Evolutionary conservation across 2,888 invertebrate species (phyloP).

Genomic region (Hydriomena furcata): DNA sequence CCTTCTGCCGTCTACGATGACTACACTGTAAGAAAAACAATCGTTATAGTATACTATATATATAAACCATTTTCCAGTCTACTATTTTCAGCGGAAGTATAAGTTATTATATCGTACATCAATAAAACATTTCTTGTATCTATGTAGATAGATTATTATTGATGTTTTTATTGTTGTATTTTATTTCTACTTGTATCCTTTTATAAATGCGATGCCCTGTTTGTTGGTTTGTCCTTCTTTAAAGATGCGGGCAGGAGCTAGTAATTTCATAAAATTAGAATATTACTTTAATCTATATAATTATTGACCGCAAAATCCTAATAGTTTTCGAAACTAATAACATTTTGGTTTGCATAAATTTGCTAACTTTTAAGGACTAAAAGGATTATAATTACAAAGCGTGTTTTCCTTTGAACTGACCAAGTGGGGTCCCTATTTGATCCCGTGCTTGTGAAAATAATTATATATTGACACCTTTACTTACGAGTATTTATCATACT

Average conservation of each 20-base stretch:
- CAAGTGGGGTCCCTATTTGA: slow-evolving; percentile 11
- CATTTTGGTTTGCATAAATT: slow-evolving; percentile 6
- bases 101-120: too few relatives aligned
- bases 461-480: background rate
- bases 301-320: slow-evolving; percentile 4
- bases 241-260: too few relatives aligned
- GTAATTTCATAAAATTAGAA: slow-evolving; percentile 4
- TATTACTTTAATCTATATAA: too few relatives aligned
- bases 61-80: too few relatives aligned
- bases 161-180: too few relatives aligned
- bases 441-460: slow-evolving; percentile 8
- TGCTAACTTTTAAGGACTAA: slow-evolving; percentile 5
- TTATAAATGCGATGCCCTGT: too few relatives aligned
- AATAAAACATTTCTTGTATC: too few relatives aligned
- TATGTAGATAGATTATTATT: too few relatives aligned
- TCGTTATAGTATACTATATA: too few relatives aligned
- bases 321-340: slow-evolving; percentile 10
- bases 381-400: slow-evolving; percentile 14
- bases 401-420: slow-evolving; percentile 5
- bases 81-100: too few relatives aligned
- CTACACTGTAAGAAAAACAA: slow-evolving; percentile 45
- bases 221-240: too few relatives aligned
- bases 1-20: slow-evolving; percentile 54
- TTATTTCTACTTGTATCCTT: too few relatives aligned
- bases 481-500: background rate